Base-by-base conservation (phyloP, 2,888 invertebrate species). In the Eupsilia transversa region DNA sequence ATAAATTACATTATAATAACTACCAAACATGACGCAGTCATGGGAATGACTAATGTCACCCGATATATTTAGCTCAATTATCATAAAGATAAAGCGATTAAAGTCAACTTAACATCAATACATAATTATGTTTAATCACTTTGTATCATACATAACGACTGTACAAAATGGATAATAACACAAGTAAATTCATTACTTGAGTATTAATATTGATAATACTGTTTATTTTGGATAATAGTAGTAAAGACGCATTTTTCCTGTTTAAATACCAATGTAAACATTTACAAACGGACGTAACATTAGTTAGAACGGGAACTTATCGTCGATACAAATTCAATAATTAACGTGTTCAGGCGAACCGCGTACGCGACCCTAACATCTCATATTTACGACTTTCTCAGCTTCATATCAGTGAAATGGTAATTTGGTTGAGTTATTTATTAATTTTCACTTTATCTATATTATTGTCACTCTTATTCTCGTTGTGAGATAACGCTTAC, bases 371-470 rank as follows among this genome's bases (percentile, higher is more conserved):
- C 79, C 78, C 59, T 85, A 83, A 84, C 66, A 10, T 43, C 56
- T 56, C 54, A 79, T 81, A 83, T 87, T 85, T 82, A 88, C 82
- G 82, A 83, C 77, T 82, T 76, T 74, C 81, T 71, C 80, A 80
- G 74, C 76, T 49, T 23, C 49, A 30, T 85, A 86, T 85, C 86
- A 77, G 74, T 74, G 41, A 68, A 84, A 79, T 65, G 43, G 86
- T 69, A 88, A 87, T 87, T 88, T 87, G 66, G 84, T 83, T 79
- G 86, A 89, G 87, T 91, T 90, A 88, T 90, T 91, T 90, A 90
- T 91, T 87, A 77, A 85, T 82, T 87, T 87, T 87, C 85, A 85
- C 88, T 82, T 86, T 86, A 87, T 87, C 86, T 70, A 27, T 74
- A 68, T 88, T 77, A 78, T 84, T 86, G 83, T 91, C 83, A 82